Percentiles rank a stretch among this genome's conserved stretches.
Conservation (phyloP, 2,888 invertebrate genomes). For the Abrostola tripartita region DNA sequence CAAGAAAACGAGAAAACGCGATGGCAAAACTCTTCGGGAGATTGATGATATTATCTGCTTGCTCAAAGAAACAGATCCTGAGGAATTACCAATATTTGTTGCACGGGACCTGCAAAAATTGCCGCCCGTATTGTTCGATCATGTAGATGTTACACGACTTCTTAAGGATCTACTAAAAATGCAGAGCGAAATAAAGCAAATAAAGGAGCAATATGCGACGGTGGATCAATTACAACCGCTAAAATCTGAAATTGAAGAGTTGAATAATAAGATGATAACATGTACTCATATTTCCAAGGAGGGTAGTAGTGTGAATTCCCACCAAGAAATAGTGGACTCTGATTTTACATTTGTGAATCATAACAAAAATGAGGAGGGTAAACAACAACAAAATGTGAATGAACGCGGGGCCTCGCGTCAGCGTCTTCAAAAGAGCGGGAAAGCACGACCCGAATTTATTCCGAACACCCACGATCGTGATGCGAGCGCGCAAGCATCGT, state of each 20-base stretch:
- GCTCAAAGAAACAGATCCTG: constrained; percentile 9
- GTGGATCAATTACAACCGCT: not conserved
- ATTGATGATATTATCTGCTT: constrained; percentile 12
- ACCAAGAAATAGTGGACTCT: too few species aligned
- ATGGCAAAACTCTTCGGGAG: constrained; percentile 7
- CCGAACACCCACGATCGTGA: too few species aligned
- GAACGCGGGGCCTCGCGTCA: too few species aligned
- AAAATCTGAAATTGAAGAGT: not conserved
- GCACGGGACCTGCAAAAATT: constrained; percentile 13
- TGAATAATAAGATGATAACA: not conserved
- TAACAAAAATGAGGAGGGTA: too few species aligned
- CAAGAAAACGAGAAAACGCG: constrained; percentile 7
- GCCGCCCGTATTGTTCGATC: constrained; percentile 10
- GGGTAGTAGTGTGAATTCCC: too few species aligned
- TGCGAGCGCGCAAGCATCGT: too few species aligned
- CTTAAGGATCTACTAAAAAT: constrained; percentile 7
- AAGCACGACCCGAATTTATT: too few species aligned
- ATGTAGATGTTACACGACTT: constrained; percentile 12
- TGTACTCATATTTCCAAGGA: too few species aligned
- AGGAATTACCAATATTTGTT: constrained; percentile 13
- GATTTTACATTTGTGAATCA: too few species aligned
- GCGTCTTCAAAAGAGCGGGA: too few species aligned
- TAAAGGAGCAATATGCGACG: constrained; percentile 1
- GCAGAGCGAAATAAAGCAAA: not conserved
- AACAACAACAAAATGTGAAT: too few species aligned